Conservation (phyloP, 2,888 invertebrate genomes). For the Rosalia funebris region DNA sequence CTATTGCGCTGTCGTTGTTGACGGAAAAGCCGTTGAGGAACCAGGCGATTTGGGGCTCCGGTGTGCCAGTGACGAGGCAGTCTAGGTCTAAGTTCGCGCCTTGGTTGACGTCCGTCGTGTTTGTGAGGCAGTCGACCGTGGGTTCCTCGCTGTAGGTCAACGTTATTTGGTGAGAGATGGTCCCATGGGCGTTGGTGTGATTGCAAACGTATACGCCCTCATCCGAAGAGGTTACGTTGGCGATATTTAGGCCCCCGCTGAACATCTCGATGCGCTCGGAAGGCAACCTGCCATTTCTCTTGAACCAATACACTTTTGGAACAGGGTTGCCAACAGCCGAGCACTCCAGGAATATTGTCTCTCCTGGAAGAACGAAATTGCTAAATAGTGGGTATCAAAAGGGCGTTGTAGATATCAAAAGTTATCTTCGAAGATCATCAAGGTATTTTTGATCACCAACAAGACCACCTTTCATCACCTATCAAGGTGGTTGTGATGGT, state of each 20-base stretch:
- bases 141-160: conserved; percentile 67
- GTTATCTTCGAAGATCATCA: too few species aligned
- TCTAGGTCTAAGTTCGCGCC: conserved; percentile 66
- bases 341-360: conserved; percentile 77
- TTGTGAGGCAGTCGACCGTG: conserved; percentile 60
- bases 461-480: too few species aligned
- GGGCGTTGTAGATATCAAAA: too few species aligned
- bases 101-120: conserved; percentile 63
- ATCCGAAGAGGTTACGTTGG: conserved; percentile 70
- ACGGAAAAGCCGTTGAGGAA: conserved; percentile 84
- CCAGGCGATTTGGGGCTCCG: conserved; percentile 83
- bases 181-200: conserved; percentile 70
- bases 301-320: conserved; percentile 74
- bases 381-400: too few species aligned
- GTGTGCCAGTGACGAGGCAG: conserved; percentile 76
- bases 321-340: conserved; percentile 75
- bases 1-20: conserved; percentile 67
- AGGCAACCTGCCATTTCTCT: conserved; percentile 69
- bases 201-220: conserved; percentile 84
- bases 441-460: too few species aligned
- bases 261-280: conserved; percentile 65
- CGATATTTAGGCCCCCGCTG: conserved; percentile 70
- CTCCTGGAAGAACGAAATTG: conserved; percentile 65
- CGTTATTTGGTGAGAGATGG: conserved; percentile 66
- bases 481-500: too few species aligned